A percentile compares a stretch with the other conserved stretches of the same genome.
These are phyloP conservation scores for Caenorhabditis sp. DNA, from an alignment of 2,888 invertebrate species.

Conservation along the genomic window DNA sequence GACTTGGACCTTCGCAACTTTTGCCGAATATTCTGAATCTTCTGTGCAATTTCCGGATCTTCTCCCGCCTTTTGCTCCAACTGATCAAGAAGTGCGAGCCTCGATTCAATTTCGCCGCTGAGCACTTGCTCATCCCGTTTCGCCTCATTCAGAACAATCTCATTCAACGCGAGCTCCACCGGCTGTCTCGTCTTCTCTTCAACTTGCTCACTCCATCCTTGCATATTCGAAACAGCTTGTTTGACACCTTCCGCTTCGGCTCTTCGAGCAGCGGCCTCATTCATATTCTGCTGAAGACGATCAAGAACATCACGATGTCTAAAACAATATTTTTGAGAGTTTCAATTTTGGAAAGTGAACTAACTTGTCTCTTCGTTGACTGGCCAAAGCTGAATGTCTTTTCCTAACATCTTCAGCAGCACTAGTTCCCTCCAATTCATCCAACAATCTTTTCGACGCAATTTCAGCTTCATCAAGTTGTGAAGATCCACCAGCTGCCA, in stretches of 20 bases:
- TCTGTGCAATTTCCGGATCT: conserved; percentile 13
- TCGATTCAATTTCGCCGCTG: conserved; percentile 52
- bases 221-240: conserved; percentile 40
- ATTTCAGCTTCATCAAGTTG: conserved; percentile 46
- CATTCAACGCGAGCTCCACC: conserved; percentile 44
- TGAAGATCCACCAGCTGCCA: conserved; percentile 44
- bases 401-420: conserved; percentile 41
- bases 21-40: conserved; percentile 23
- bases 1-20: conserved; percentile 32
- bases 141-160: conserved; percentile 33
- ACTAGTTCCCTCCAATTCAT: conserved; percentile 45
- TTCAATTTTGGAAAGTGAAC: background rate
- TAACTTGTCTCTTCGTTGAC: conserved; percentile 25
- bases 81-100: conserved; percentile 36
- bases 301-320: conserved; percentile 46
- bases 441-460: conserved; percentile 38
- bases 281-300: conserved; percentile 46
- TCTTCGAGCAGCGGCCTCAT: conserved; percentile 40
- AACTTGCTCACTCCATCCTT: conserved; percentile 37
- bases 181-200: conserved; percentile 27
- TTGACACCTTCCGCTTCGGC: conserved; percentile 54
- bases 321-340: background rate
- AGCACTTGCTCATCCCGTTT: conserved; percentile 47
- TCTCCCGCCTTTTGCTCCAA: conserved; percentile 37
- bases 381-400: conserved; percentile 30